These are phyloP conservation scores for Helarctos malayanus DNA, from an alignment of 2,797 vertebrate species.

Conservation along the genomic window DNA sequence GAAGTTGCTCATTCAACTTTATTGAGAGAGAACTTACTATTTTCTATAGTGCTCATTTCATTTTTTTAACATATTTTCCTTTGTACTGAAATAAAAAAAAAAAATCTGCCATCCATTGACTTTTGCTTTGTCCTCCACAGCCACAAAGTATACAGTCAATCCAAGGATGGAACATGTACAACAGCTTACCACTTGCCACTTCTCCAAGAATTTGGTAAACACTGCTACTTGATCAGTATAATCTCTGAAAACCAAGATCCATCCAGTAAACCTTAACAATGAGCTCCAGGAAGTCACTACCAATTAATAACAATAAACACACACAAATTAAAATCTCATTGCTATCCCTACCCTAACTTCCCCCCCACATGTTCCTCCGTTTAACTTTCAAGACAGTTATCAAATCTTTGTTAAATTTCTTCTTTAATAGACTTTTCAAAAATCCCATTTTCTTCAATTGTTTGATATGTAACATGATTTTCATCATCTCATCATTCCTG, in stretches of 20 bases:
- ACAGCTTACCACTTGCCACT: not conserved
- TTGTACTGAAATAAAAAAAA: slow-evolving; percentile 41
- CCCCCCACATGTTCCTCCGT: not conserved
- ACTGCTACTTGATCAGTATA: not conserved
- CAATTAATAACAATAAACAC: not conserved
- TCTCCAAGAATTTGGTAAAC: not conserved
- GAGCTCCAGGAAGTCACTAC: not conserved
- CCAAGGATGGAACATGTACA: not conserved
- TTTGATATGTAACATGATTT: slow-evolving; percentile 5
- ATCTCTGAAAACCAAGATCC: not conserved
- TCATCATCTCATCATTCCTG: not conserved
- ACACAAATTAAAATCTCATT: not conserved
- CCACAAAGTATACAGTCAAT: not conserved
- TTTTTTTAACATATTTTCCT: slow-evolving; percentile 8
- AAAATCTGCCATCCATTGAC: not conserved
- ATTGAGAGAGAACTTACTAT: not conserved
- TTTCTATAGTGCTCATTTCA: not conserved
- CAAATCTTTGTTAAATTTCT: slow-evolving; percentile 19
- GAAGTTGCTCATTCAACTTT: not conserved
- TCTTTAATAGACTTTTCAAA: not conserved
- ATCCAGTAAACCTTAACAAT: not conserved
- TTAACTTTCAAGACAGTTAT: slow-evolving; percentile 24
- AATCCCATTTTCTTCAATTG: not conserved
- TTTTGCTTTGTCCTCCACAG: slow-evolving; percentile 18
- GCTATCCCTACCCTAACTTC: not conserved